A percentile compares a stretch with the other conserved stretches of the same genome.
Evolutionary conservation across 2,113 vertebrate species (phyloP).

Genomic region (Myotis brandtii): DNA sequence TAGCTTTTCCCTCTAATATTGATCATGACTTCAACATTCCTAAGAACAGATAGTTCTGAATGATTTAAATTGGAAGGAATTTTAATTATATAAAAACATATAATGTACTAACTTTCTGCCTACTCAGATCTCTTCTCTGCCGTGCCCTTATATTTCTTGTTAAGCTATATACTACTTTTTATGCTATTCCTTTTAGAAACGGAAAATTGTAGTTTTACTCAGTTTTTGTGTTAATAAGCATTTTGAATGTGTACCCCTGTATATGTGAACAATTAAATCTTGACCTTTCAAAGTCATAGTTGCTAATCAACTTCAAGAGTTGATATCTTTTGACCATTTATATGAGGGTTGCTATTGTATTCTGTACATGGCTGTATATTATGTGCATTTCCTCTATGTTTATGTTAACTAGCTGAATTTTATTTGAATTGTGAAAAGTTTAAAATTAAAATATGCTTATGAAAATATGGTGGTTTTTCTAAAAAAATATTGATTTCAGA

Average conservation of each 20-base stretch:
- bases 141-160: not conserved
- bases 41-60: constrained; percentile 69
- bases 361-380: constrained; percentile 84
- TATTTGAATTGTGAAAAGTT: constrained; percentile 84
- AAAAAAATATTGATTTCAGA: too few species aligned
- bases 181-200: constrained; percentile 47
- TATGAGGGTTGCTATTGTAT: constrained; percentile 83
- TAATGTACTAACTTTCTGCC: constrained; percentile 54
- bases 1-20: constrained; percentile 27
- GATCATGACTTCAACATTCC: constrained; percentile 77
- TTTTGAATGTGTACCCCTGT: constrained; percentile 81
- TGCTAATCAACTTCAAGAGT: constrained; percentile 67
- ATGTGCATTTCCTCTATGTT: constrained; percentile 86
- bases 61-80: constrained; percentile 62
- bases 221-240: constrained; percentile 37
- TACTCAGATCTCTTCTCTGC: not conserved
- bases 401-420: constrained; percentile 83
- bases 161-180: not conserved
- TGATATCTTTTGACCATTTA: constrained; percentile 67
- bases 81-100: constrained; percentile 60
- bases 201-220: constrained; percentile 32
- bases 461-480: too few species aligned
- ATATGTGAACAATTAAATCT: constrained; percentile 84
- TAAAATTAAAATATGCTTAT: too few species aligned
- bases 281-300: constrained; percentile 68